A percentile compares a stretch with the other conserved stretches of the same genome.
phyloP scores from a whole-genome alignment of 1,140 invertebrate species.

The Leptonema lineaticorne region DNA sequence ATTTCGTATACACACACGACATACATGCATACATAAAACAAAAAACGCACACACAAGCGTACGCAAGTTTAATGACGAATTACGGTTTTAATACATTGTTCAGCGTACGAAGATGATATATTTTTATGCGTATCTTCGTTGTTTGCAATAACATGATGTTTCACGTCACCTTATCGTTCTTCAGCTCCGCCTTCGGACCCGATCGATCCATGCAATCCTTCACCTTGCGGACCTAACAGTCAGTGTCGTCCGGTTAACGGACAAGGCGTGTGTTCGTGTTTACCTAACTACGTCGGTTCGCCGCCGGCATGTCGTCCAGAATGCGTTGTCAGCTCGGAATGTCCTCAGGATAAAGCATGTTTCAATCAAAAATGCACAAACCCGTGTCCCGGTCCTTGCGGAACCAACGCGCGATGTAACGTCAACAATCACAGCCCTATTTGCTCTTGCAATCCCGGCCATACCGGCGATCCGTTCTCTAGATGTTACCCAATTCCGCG shows the following conservation, averaged over 20 bases:
- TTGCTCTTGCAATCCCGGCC: conserved; percentile 63
- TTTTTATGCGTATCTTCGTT: too few species aligned
- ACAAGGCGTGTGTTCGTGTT: conserved; percentile 70
- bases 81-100: too few species aligned
- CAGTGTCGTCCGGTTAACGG: conserved; percentile 66
- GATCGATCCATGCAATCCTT: conserved; percentile 62
- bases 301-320: conserved; percentile 72
- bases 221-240: conserved; percentile 73
- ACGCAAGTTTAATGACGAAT: too few species aligned
- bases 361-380: conserved; percentile 68
- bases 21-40: too few species aligned
- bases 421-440: conserved; percentile 76
- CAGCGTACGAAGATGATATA: too few species aligned
- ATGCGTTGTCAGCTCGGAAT: conserved; percentile 71
- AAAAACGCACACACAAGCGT: too few species aligned
- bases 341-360: conserved; percentile 66
- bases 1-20: too few species aligned
- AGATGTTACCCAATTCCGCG: conserved; percentile 59
- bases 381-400: conserved; percentile 72
- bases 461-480: conserved; percentile 68
- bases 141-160: too few species aligned
- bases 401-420: conserved; percentile 73
- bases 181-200: conserved; percentile 34
- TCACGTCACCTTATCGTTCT: too few species aligned
- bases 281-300: conserved; percentile 70